phyloP scores from a whole-genome alignment of 2,113 vertebrate species.

The Trematomus loennbergii region DNA sequence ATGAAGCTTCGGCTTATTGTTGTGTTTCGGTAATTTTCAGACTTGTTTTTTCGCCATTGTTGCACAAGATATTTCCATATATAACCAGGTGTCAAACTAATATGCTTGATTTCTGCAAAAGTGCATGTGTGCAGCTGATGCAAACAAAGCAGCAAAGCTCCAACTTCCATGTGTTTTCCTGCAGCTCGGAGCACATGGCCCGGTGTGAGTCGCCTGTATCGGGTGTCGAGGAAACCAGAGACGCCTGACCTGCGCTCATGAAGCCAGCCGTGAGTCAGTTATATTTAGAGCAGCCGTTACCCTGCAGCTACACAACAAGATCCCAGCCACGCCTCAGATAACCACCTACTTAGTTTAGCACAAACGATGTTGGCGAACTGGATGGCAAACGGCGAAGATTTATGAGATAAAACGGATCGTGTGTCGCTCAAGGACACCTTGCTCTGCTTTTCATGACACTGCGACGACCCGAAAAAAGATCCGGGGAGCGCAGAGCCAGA shows the following conservation, averaged over 20 bases:
- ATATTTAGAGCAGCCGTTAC: slow-evolving; percentile 56
- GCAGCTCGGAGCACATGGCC: slow-evolving; percentile 35
- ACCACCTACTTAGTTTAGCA: slow-evolving; percentile 50
- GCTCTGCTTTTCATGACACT: slow-evolving; percentile 41
- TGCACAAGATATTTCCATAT: not conserved
- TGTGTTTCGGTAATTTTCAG: slow-evolving; percentile 10
- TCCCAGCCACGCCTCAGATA: slow-evolving; percentile 22
- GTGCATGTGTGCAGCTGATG: slow-evolving; percentile 22
- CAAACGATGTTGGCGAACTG: slow-evolving; percentile 35
- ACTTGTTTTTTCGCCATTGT: slow-evolving; percentile 21
- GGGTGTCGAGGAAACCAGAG: slow-evolving; percentile 44
- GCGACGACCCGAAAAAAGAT: slow-evolving; percentile 38
- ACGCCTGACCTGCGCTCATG: slow-evolving; percentile 30
- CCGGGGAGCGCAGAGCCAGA: slow-evolving; percentile 2
- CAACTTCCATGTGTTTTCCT: slow-evolving; percentile 10
- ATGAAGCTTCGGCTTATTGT: not conserved
- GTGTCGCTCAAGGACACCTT: slow-evolving; percentile 60
- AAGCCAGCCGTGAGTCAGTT: slow-evolving; percentile 48
- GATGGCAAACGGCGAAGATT: slow-evolving; percentile 27
- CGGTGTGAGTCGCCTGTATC: slow-evolving; percentile 11
- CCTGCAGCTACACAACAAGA: slow-evolving; percentile 22
- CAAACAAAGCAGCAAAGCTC: slow-evolving; percentile 18
- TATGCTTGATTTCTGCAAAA: not conserved
- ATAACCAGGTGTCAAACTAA: not conserved
- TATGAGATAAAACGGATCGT: slow-evolving; percentile 50